Conservation (phyloP, 2,888 invertebrate species). For the Andricus curvator region DNA sequence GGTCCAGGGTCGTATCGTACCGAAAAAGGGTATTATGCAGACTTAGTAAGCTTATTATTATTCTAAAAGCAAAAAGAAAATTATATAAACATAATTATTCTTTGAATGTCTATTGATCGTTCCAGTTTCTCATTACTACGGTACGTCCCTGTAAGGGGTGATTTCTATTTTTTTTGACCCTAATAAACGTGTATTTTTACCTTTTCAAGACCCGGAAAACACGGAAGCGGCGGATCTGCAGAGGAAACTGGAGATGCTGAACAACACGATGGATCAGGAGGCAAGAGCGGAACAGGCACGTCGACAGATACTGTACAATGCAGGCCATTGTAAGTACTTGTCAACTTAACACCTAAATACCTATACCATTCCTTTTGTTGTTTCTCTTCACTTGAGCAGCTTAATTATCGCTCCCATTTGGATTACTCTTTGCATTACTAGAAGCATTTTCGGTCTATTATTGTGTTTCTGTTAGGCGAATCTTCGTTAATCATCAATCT, state of each 20-base stretch:
- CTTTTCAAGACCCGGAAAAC: conserved; percentile 89
- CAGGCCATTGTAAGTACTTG: conserved; percentile 88
- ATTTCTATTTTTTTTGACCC: neutral
- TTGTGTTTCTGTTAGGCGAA: no score
- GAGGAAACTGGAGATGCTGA: conserved; percentile 93
- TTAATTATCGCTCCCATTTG: neutral
- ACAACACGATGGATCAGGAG: conserved; percentile 94
- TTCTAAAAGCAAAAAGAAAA: neutral
- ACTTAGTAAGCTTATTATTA: no score
- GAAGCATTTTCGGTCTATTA: neutral
- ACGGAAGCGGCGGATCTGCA: conserved; percentile 92
- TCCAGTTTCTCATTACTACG: neutral
- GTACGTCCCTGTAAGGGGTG: neutral
- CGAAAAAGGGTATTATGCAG: neutral
- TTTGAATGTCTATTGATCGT: neutral
- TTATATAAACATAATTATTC: neutral
- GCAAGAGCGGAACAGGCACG: conserved; percentile 87
- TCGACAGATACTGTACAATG: conserved; percentile 87
- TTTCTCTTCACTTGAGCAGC: neutral
- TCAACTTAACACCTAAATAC: conserved; percentile 21
- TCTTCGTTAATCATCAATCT: no score
- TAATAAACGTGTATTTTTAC: conserved; percentile 37
- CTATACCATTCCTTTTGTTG: conserved; percentile 6
- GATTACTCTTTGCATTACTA: neutral
- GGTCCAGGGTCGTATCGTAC: conserved; percentile 16